phyloP scores from a whole-genome alignment of 2,888 invertebrate genomes.

The Drosophila peninsularis region DNA sequence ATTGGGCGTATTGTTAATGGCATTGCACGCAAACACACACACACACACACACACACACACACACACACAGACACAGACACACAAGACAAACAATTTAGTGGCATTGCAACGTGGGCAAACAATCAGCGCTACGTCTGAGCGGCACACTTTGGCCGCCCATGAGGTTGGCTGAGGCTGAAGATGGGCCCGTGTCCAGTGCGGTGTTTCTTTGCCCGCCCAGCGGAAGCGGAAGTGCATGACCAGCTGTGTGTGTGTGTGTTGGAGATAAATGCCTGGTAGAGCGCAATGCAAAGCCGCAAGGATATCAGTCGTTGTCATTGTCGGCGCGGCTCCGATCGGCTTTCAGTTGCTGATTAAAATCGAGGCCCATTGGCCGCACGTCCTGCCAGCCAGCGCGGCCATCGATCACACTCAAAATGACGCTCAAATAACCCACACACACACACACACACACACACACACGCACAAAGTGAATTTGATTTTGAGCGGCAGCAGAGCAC shows the following conservation, averaged over 20 bases:
- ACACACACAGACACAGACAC: conserved; percentile 13
- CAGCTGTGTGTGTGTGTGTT: conserved; percentile 21
- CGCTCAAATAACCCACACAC: conserved; percentile 53
- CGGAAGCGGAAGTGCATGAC: conserved; percentile 60
- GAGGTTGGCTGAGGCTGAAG: conserved; percentile 29
- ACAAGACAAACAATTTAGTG: conserved; percentile 75
- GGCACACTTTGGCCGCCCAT: conserved; percentile 15
- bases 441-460: conserved; percentile 12
- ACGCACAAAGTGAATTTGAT: conserved; percentile 49
- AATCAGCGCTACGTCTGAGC: conserved; percentile 57
- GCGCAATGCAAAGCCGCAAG: conserved; percentile 34
- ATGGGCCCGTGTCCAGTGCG: conserved; percentile 19
- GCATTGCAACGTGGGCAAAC: conserved; percentile 75
- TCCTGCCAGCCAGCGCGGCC: conserved; percentile 48
- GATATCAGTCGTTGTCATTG: conserved; percentile 54
- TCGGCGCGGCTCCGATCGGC: conserved; percentile 45
- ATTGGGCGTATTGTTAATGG: conserved; percentile 80
- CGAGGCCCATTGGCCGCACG: conserved; percentile 32
- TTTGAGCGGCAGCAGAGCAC: conserved; percentile 29
- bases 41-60: conserved; percentile 7
- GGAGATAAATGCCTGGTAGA: conserved; percentile 48
- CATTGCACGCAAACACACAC: conserved; percentile 60
- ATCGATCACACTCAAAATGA: conserved; percentile 76
- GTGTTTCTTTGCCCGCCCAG: conserved; percentile 28
- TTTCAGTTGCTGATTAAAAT: conserved; percentile 73